Evolutionary conservation across 2,888 invertebrate genomes (phyloP).

Genomic region (Hipparchia sbordonii): DNA sequence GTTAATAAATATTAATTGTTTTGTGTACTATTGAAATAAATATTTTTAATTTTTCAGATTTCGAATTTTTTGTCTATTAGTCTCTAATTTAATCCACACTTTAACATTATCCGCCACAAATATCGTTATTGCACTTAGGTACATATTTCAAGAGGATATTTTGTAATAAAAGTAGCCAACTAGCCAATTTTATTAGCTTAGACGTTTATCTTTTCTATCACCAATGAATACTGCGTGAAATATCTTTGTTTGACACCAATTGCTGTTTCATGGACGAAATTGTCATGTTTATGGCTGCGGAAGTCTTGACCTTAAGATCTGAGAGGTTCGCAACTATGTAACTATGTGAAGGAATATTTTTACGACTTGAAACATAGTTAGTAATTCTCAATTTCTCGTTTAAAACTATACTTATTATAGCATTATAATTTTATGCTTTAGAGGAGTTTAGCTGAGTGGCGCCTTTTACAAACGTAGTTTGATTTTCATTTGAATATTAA

Average conservation of each 20-base stretch:
- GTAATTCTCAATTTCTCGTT: not conserved
- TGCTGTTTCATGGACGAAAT: conserved; percentile 35
- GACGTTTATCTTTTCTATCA: not conserved
- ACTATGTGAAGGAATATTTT: not conserved
- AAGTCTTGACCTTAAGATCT: conserved; percentile 30
- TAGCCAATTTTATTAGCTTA: not conserved
- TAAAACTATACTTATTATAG: not conserved
- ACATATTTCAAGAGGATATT: no score
- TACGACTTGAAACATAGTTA: conserved; percentile 10
- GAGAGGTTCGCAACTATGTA: conserved; percentile 9
- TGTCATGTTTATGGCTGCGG: conserved; percentile 37
- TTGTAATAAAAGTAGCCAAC: not conserved
- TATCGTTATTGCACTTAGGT: no score
- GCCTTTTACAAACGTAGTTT: no score
- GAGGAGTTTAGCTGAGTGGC: no score
- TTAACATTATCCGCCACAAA: no score
- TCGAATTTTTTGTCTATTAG: no score
- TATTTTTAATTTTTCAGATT: no score
- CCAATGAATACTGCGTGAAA: not conserved
- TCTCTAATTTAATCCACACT: no score
- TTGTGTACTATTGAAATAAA: no score
- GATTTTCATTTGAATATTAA: no score
- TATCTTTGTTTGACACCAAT: conserved; percentile 26
- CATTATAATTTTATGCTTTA: no score
- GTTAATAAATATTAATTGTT: no score